Evolutionary conservation across 2,113 vertebrate genomes (phyloP).

Genomic region (Leptocoma aspasia): DNA sequence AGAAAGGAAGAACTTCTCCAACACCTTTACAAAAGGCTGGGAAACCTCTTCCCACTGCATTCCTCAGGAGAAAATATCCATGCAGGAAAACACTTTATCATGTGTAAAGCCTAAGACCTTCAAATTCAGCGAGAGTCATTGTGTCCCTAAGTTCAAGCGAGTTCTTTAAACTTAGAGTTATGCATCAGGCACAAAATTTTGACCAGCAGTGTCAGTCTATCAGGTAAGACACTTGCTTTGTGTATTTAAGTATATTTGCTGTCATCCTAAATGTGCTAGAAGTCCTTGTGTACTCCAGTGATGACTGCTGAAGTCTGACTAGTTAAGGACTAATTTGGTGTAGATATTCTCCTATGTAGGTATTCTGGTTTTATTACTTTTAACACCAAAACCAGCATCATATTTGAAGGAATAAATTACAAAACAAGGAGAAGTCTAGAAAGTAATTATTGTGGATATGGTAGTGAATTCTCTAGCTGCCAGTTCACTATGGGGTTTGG

Average conservation of each 20-base stretch:
- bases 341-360: neutral
- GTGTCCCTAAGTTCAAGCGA: neutral
- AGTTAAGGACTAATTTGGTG: neutral
- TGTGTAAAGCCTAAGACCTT: accelerated
- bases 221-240: neutral
- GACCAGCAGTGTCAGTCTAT: neutral
- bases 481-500: neutral
- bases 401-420: neutral
- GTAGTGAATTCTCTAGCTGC: neutral
- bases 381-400: neutral
- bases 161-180: neutral
- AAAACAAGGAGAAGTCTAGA: neutral
- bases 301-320: neutral
- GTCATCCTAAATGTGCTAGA: neutral
- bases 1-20: neutral
- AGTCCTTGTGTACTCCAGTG: neutral
- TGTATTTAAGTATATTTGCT: neutral
- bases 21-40: neutral
- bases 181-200: neutral
- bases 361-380: neutral
- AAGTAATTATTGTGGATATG: neutral
- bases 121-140: neutral
- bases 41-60: neutral
- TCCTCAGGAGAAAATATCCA: neutral
- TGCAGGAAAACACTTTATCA: neutral